phyloP scores from a whole-genome alignment of 2,797 vertebrate genomes.

The Gymnocypris eckloni region DNA sequence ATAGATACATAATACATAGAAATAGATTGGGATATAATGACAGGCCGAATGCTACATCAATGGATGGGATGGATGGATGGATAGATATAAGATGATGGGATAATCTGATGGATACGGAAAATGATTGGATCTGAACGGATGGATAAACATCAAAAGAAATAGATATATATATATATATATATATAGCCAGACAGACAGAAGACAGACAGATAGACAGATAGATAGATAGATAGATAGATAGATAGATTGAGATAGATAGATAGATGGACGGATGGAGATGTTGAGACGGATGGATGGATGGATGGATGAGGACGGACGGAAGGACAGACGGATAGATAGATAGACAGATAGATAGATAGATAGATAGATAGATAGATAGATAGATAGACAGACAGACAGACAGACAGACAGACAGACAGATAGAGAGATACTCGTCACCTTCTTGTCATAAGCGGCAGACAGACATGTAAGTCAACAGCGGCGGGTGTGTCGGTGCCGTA shows the following conservation, averaged over 20 bases:
- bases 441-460: conserved; percentile 93
- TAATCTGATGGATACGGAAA: no score
- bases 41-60: no score
- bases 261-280: neutral
- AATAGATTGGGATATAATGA: no score
- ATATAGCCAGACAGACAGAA: no score
- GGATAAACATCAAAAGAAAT: no score
- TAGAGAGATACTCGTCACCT: conserved; percentile 77
- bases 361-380: neutral
- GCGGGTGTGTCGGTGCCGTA: conserved; percentile 70
- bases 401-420: no score
- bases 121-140: no score
- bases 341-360: neutral
- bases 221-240: neutral
- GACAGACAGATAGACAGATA: neutral
- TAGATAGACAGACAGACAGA: no score
- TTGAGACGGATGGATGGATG: neutral
- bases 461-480: no score
- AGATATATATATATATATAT: no score
- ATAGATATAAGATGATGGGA: no score
- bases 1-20: no score
- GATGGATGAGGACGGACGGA: neutral
- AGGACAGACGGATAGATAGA: neutral
- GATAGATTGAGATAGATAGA: neutral
- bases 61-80: neutral